phyloP scores from a whole-genome alignment of 1,140 invertebrate species.

The Pantala flavescens region DNA sequence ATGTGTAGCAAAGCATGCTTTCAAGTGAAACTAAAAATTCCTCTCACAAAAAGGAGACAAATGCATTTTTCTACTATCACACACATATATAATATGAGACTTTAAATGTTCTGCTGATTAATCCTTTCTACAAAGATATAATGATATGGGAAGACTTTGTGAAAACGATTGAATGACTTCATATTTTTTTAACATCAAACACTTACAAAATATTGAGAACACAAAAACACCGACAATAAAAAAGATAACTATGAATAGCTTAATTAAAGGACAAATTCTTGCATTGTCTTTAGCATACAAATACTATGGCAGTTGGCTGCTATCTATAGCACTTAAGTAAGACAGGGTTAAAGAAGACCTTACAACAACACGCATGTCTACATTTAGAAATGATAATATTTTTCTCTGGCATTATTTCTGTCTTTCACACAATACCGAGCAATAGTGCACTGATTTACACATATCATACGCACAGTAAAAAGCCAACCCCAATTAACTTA shows the following conservation, averaged over 20 bases:
- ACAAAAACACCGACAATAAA: slow-evolving; percentile 4
- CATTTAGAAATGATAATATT: slow-evolving; percentile 4
- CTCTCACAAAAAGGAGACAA: slow-evolving; percentile 3
- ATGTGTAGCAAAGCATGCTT: slow-evolving; percentile 1
- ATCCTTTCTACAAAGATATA: slow-evolving; percentile 10
- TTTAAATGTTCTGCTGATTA: not conserved
- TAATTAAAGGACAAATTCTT: slow-evolving; percentile 7
- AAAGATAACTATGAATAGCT: not conserved
- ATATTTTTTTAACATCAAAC: not conserved
- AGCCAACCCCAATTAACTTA: slow-evolving; percentile 9
- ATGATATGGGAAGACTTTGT: slow-evolving; percentile 9
- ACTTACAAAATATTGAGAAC: slow-evolving; percentile 10
- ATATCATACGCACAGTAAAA: slow-evolving; percentile 7
- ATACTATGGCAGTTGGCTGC: slow-evolving; percentile 7
- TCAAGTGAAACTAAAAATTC: not conserved
- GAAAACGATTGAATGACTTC: slow-evolving; percentile 2
- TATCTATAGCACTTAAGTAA: slow-evolving; percentile 3
- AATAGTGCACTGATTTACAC: slow-evolving; percentile 9
- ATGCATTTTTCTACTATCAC: not conserved
- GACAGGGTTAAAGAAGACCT: slow-evolving; percentile 5
- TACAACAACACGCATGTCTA: slow-evolving; percentile 9
- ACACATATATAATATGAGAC: slow-evolving; percentile 10
- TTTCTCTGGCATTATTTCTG: slow-evolving; percentile 2
- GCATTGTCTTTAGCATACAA: not conserved
- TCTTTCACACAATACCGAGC: not conserved